Percentiles rank a stretch among this genome's conserved stretches.
phyloP scores from a whole-genome alignment of 1,140 invertebrate genomes.

The Asbolus verrucosus region DNA sequence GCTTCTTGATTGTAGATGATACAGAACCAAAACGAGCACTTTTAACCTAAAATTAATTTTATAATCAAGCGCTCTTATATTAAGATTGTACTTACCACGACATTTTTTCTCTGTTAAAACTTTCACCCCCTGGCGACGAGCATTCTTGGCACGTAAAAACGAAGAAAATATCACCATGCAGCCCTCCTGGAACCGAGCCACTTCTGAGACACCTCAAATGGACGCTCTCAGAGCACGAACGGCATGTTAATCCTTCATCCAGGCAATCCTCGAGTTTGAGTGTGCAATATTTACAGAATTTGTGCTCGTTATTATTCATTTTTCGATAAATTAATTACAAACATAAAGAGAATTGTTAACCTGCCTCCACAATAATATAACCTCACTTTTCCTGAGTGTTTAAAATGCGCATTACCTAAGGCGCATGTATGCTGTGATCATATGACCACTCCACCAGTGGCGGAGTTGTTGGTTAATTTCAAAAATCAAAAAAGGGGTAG shows the following conservation, averaged over 20 bases:
- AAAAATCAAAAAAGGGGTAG: too few relatives aligned
- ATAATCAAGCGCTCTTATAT: slow-evolving; percentile 1
- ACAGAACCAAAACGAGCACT: slow-evolving; percentile 72
- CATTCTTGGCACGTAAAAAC: slow-evolving; percentile 77
- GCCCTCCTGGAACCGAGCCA: slow-evolving; percentile 73
- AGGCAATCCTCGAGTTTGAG: slow-evolving; percentile 51
- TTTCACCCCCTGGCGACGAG: slow-evolving; percentile 68
- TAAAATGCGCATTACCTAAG: too few relatives aligned
- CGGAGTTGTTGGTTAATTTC: too few relatives aligned
- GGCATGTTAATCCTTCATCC: slow-evolving; percentile 66
- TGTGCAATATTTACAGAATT: slow-evolving; percentile 62
- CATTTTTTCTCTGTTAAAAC: slow-evolving; percentile 72
- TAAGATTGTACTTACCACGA: slow-evolving; percentile 71
- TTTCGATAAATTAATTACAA: background rate
- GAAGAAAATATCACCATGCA: slow-evolving; percentile 83
- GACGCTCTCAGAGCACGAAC: slow-evolving; percentile 69
- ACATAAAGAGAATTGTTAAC: too few relatives aligned
- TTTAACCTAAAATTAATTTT: slow-evolving; percentile 69
- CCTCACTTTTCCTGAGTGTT: too few relatives aligned
- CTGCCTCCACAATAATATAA: background rate
- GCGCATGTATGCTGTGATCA: too few relatives aligned
- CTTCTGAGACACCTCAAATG: slow-evolving; percentile 74
- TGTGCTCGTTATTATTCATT: slow-evolving; percentile 12
- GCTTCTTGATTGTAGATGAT: slow-evolving; percentile 74
- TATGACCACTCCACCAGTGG: too few relatives aligned